A percentile compares a stretch with the other conserved stretches of the same genome.
These are phyloP conservation scores for Sorex fumeus DNA, from an alignment of 2,113 vertebrate genomes.

Conservation along the genomic window DNA sequence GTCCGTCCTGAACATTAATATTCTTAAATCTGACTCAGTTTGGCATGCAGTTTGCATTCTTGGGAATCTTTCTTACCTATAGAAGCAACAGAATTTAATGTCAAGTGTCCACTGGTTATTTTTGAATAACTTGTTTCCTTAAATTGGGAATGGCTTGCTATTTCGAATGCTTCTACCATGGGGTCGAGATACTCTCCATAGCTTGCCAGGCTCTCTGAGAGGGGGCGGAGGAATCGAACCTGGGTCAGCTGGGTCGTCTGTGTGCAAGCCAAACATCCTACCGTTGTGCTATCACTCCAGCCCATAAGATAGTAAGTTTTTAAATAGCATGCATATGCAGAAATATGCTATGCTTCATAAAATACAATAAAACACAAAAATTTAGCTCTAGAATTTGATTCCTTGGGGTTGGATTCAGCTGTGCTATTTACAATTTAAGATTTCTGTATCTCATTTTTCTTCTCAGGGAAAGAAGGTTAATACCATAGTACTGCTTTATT, in stretches of 20 bases:
- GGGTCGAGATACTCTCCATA: no score
- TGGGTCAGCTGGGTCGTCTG: no score
- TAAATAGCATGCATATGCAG: constrained; percentile 1
- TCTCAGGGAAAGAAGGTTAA: not conserved
- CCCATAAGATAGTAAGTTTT: not conserved
- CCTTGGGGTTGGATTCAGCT: not conserved
- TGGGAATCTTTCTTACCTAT: not conserved
- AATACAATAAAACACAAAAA: not conserved
- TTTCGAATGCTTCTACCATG: constrained; percentile 9
- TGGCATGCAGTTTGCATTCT: not conserved
- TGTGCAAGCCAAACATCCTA: no score
- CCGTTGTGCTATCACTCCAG: no score
- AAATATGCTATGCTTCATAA: not conserved
- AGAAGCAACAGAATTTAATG: not conserved
- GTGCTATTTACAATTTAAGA: not conserved
- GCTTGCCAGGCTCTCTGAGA: no score
- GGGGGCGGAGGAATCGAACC: no score
- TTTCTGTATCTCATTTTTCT: not conserved
- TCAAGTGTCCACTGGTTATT: not conserved
- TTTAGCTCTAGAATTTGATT: not conserved
- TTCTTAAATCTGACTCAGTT: not conserved
- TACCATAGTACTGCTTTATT: not conserved
- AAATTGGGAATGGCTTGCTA: not conserved
- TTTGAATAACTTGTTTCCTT: not conserved
- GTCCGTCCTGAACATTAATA: not conserved